Evolutionary conservation across 1,140 invertebrate species (phyloP), one percentile per base, ranked within the genome.

Genomic region (Campoletis sonorensis): DNA sequence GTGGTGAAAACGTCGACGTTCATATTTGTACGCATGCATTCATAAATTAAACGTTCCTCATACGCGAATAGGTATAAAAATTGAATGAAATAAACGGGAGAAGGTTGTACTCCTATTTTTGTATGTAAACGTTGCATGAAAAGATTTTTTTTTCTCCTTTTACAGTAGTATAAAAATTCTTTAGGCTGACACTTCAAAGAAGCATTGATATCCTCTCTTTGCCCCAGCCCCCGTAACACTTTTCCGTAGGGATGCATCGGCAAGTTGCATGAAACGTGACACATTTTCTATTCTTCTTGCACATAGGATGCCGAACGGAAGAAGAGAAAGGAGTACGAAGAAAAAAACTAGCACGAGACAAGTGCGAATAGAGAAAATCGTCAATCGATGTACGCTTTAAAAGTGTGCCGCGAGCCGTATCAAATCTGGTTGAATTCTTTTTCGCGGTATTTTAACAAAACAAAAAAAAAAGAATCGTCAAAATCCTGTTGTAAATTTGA

Each of bases 221-320:
- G 15, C 5, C 10, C 15, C 30, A 21, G 5, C 21, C 40, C 23
- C 33, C 40, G 37, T 40, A 72, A 26, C 70, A 27, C 37, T 11
- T 72, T 49, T 49, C 18, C 33, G 11, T 72, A n/a, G 70, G 37
- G 13, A 72, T 70, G 68, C 68, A 70, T 72, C 21, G 37, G 70
- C 37, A 72, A 72, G n/a, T 72, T 15, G 70, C 70, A 40, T 49
- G 70, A 26, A 72, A 72, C 21, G 70, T 26, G 70, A 40, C n/a
- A 72, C 37, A 72, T 72, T 49, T 72, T 72, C 40, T 49, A 49
- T 72, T 72, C 37, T 49, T 45, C 40, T 8, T 49, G 18, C 70
- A 70, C 30, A 13, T 13, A 82, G 83, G 58, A 79, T 82, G 64
- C 61, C 49, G 70, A 54, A 80, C 58, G 61, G 61, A 61, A 68